Base-by-base conservation (phyloP, 2,113 vertebrate genomes). In the Proteles cristata region DNA sequence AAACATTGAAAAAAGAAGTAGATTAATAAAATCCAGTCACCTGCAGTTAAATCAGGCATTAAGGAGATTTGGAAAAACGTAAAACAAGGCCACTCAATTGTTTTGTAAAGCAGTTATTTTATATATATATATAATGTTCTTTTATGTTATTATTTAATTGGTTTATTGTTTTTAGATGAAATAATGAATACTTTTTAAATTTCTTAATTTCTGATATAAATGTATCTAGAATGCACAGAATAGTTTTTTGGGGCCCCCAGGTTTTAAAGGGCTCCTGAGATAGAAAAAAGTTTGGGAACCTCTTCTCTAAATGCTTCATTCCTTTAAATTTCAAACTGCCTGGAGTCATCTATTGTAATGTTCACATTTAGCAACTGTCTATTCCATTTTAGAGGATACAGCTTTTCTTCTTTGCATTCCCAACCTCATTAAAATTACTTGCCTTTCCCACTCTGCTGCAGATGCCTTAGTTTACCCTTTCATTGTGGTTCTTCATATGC, bases 1-100 rank as follows among this genome's bases (percentile, higher is more conserved):
- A 61, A 95, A 83, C 50, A 86, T 1, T 76, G 80, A 73, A 96
- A 88, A 96, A 50, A 71, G 63, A 95, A 93, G 80, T 68, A 92
- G 14, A 84, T 85, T 85, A 66, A 73, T 88, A 94, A 65, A 73
- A 88, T 83, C 53, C 66, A 61, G 53, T 88, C 71, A 83, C 95
- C 74, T 80, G 33, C 43, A 39, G 76, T 74, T 66, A 66, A 83
- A 66, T 23, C n/a, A 84, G 58, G 74, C 2, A 26, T 86, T 63
- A 58, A 85, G 85, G 77, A 96, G 31, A 76, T 89, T 85, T 90
- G 48, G 73, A 90, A 84, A 96, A 92, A 71, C 23, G 15, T 55
- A 55, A 92, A 50, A 80, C n/a, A 33, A 45, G 35, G 28, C 61
- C 50, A 55, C 39, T 81, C 48, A 16, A 16, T 61, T 39, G 73